Percentiles rank a stretch among this genome's conserved stretches.
These are phyloP conservation scores for Ammodytes dubius DNA, from an alignment of 2,113 vertebrate species.

Conservation along the genomic window DNA sequence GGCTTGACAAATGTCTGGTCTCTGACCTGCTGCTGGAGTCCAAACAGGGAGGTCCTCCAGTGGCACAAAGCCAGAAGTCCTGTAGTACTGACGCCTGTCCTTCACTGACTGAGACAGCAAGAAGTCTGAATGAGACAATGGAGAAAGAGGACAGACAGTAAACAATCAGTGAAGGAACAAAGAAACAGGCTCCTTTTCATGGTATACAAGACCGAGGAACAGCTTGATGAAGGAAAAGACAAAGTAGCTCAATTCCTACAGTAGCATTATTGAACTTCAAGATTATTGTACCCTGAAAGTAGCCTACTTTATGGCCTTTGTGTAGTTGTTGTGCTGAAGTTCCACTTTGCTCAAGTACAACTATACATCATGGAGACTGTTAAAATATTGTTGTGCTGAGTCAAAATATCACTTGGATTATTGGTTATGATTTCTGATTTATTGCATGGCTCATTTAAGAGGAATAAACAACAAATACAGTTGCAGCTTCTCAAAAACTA, in stretches of 20 bases:
- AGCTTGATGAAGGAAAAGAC: not conserved
- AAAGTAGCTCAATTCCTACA: not conserved
- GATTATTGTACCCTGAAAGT: not conserved
- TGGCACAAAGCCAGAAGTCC: conserved; percentile 78
- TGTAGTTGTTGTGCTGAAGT: not conserved
- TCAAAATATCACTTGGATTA: not conserved
- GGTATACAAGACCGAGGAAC: not conserved
- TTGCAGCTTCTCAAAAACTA: not conserved
- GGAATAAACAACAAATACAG: not conserved
- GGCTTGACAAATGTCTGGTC: not conserved
- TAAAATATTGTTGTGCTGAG: not conserved
- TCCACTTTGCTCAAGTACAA: not conserved
- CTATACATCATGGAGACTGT: not conserved
- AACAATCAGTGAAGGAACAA: not conserved
- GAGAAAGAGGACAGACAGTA: not conserved
- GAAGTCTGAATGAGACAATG: conserved; percentile 69
- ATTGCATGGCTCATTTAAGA: not conserved
- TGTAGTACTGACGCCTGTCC: conserved; percentile 85
- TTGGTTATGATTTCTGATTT: not conserved
- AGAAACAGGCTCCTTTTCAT: not conserved
- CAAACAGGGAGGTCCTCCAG: conserved; percentile 87
- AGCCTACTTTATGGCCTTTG: not conserved
- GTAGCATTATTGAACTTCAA: not conserved
- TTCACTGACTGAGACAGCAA: conserved; percentile 84
- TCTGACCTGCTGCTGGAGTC: conserved; percentile 80